Evolutionary conservation across 2,113 vertebrate genomes (phyloP), one percentile per base, ranked within the genome.

Genomic region (Cephalopterus ornatus): DNA sequence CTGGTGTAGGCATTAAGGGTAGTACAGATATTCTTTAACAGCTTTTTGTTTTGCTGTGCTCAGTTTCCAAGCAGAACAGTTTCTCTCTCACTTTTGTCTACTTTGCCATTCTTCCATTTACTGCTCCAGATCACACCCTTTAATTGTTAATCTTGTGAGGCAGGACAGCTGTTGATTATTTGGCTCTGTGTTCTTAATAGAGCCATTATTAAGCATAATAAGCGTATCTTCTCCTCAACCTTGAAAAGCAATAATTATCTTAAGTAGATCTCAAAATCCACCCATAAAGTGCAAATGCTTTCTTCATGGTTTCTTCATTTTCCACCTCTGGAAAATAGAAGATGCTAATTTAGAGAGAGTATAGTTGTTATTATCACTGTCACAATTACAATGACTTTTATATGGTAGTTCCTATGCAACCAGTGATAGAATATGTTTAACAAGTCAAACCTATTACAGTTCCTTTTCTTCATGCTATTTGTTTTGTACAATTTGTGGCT

Each of bases 231-330:
- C 78, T 78, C 47, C 27, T 53, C 52, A 92, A 91, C 11, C 35
- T 91, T 75, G 76, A 94, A 93, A 95, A 79, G 37, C 84, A 93
- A 27, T 91, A 52, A 95, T 96, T 94, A 95, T 68, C 28, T 75
- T 79, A 83, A 93, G 53, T 27, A 61, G 28, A 68, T 87, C 76
- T 89, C 39, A 33, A 83, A 95, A 89, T 72, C 87, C 47, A 89
- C 18, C n/a, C 72, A 44, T 95, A 53, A 89, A 89, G 41, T 4
- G 5, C 44, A 85, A 82, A 82, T 33, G 9, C 44, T 78, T 84
- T 78, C 68, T 81, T 77, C 11, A 8, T 24, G 58, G 20, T 61
- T 92, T 74, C 71, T 89, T 86, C 63, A 80, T 86, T 80, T 81
- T 44, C 47, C 19, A 59, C 42, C 39, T 90, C 71, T 80, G 50